Evolutionary conservation across 2,888 invertebrate genomes (phyloP).

Genomic region (Microdon myrmicae): DNA sequence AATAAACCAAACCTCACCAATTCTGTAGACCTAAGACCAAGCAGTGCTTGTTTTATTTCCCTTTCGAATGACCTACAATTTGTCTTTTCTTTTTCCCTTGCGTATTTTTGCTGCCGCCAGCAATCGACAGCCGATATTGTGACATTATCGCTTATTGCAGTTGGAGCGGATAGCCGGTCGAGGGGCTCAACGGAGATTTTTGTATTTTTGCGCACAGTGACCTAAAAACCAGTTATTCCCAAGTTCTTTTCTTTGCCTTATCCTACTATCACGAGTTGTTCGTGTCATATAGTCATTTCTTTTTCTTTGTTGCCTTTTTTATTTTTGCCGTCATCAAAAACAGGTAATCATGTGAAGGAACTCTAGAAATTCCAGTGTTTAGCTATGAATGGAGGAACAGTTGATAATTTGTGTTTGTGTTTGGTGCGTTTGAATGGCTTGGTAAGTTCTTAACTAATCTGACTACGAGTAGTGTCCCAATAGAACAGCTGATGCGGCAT

Average conservation of each 20-base stretch:
- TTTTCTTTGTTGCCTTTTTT: constrained; percentile 28
- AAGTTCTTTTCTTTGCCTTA: constrained; percentile 24
- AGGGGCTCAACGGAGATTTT: constrained; percentile 26
- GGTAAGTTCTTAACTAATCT: no score
- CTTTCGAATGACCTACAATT: not conserved
- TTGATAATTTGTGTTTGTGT: no score
- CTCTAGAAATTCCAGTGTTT: no score
- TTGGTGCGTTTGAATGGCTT: no score
- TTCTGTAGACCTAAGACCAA: constrained; percentile 45
- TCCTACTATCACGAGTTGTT: not conserved
- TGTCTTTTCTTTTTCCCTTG: not conserved
- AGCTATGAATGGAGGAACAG: no score
- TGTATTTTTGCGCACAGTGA: constrained; percentile 47
- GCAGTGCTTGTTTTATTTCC: constrained; percentile 20
- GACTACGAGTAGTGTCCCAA: no score
- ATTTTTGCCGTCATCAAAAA: no score
- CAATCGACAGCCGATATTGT: not conserved
- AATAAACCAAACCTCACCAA: constrained; percentile 38
- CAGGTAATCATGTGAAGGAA: no score
- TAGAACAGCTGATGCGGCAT: no score
- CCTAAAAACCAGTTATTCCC: constrained; percentile 49
- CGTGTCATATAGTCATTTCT: constrained; percentile 12
- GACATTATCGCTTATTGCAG: no score
- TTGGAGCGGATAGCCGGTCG: constrained; percentile 10
- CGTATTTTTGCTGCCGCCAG: constrained; percentile 31